Evolutionary conservation across 2,888 invertebrate species (phyloP).

Genomic region (Herminia tarsipennalis): DNA sequence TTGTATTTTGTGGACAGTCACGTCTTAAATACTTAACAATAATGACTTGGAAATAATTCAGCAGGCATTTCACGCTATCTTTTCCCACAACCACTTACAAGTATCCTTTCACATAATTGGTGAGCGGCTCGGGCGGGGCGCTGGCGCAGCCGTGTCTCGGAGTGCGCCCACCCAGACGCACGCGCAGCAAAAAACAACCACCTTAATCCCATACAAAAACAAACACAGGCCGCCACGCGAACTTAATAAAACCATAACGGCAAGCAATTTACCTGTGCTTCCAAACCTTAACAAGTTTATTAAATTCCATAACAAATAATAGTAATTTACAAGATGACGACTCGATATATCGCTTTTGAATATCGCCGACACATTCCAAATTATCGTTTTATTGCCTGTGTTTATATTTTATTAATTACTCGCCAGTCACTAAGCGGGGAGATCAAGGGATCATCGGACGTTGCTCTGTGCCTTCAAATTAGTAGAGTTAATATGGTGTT

Average conservation of each 20-base stretch:
- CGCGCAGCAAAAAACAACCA: slow-evolving; percentile 70
- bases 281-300: slow-evolving; percentile 85
- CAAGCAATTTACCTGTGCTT: slow-evolving; percentile 79
- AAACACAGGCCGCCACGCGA: slow-evolving; percentile 80
- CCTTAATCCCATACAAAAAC: slow-evolving; percentile 78
- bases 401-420: slow-evolving; percentile 77
- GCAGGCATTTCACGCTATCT: slow-evolving; percentile 69
- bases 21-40: not conserved
- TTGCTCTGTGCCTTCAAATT: slow-evolving; percentile 34
- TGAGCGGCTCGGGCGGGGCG: slow-evolving; percentile 46
- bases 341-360: slow-evolving; percentile 77
- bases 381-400: slow-evolving; percentile 74
- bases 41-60: slow-evolving; percentile 58
- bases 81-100: slow-evolving; percentile 65
- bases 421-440: slow-evolving; percentile 46
- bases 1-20: not conserved
- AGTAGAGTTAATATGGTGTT: slow-evolving; percentile 36
- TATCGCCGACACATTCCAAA: slow-evolving; percentile 76
- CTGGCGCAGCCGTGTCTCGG: slow-evolving; percentile 80
- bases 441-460: slow-evolving; percentile 45
- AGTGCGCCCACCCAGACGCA: slow-evolving; percentile 79
- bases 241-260: slow-evolving; percentile 81
- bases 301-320: slow-evolving; percentile 84
- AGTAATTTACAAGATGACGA: slow-evolving; percentile 82
- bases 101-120: slow-evolving; percentile 67